These are phyloP conservation scores for Sesia bembeciformis DNA, from an alignment of 2,888 invertebrate species.

Conservation along the genomic window DNA sequence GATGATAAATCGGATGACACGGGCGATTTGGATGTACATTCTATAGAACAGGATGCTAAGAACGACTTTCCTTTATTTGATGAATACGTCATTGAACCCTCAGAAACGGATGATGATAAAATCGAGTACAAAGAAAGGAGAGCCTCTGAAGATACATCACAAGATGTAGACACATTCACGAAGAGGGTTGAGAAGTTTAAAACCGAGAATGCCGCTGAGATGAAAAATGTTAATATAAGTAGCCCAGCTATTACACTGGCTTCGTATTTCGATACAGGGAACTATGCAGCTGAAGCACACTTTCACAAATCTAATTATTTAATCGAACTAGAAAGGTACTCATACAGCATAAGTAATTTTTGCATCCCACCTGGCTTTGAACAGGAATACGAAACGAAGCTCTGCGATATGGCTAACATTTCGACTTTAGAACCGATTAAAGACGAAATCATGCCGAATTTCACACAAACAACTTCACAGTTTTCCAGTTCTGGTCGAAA, in stretches of 20 bases:
- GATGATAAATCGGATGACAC: constrained; percentile 51
- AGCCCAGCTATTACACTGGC: constrained; percentile 44
- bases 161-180: constrained; percentile 46
- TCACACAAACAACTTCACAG: background rate
- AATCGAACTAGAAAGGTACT: background rate
- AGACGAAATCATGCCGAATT: background rate
- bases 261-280: constrained; percentile 65
- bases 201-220: constrained; percentile 17
- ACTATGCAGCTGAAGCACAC: constrained; percentile 58
- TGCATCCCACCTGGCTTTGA: constrained; percentile 57
- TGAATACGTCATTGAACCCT: constrained; percentile 55
- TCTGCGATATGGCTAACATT: constrained; percentile 1
- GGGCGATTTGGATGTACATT: constrained; percentile 49
- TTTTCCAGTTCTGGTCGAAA: background rate
- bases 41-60: constrained; percentile 61
- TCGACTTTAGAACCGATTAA: background rate
- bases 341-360: constrained; percentile 6
- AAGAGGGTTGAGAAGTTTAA: constrained; percentile 55
- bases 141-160: constrained; percentile 27
- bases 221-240: constrained; percentile 14
- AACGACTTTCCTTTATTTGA: constrained; percentile 56
- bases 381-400: constrained; percentile 35
- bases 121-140: constrained; percentile 37
- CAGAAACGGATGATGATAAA: constrained; percentile 54
- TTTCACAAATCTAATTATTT: background rate